These are phyloP conservation scores for Hipposideros larvatus DNA, from an alignment of 2,797 vertebrate genomes.

Conservation along the genomic window DNA sequence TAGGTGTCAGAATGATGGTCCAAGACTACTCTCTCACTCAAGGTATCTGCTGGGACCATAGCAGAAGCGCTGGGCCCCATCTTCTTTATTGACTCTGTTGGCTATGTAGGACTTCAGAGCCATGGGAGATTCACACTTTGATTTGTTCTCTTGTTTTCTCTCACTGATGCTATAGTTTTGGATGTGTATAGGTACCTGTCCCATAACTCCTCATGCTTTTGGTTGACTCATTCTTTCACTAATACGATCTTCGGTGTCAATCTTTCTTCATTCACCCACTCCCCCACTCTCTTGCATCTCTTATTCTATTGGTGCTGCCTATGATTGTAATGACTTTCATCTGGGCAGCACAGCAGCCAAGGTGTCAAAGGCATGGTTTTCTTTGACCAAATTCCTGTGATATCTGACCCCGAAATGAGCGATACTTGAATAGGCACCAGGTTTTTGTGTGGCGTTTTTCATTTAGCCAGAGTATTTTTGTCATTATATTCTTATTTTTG, in stretches of 20 bases:
- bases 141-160: not conserved
- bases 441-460: slow-evolving; percentile 19
- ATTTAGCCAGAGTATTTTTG: not conserved
- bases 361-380: not conserved
- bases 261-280: not conserved
- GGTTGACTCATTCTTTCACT: not conserved
- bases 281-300: not conserved
- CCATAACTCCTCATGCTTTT: not conserved
- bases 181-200: not conserved
- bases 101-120: not conserved
- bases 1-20: not conserved
- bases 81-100: not conserved
- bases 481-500: not conserved
- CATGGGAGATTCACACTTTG: not conserved
- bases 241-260: not conserved
- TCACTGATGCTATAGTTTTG: not conserved
- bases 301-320: not conserved
- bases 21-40: not conserved
- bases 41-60: not conserved
- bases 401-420: not conserved
- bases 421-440: not conserved
- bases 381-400: not conserved
- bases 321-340: not conserved
- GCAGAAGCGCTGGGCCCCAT: not conserved
- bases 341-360: not conserved